Conservation (phyloP, 2,888 invertebrate species). For the Drosophila pseudotakahashii region DNA sequence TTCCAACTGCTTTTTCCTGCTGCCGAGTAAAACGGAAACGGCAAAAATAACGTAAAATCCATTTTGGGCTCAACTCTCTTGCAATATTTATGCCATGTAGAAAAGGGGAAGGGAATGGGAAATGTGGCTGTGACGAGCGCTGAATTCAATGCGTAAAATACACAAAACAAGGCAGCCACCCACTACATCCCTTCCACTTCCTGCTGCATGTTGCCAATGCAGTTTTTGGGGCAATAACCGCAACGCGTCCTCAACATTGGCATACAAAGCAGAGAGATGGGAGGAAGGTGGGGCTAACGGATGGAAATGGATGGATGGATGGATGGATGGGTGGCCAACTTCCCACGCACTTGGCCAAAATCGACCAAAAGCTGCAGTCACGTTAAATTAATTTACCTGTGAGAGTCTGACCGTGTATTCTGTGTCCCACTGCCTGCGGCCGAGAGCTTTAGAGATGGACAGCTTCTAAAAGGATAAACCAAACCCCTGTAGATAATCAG, state of each 20-base stretch:
- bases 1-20: conserved; percentile 8
- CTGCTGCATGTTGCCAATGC: conserved; percentile 44
- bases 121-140: conserved; percentile 27
- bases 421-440: conserved; percentile 26
- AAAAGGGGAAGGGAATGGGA: not conserved
- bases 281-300: not conserved
- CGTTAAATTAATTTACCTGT: conserved; percentile 78
- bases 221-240: conserved; percentile 71
- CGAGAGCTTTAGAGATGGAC: conserved; percentile 23
- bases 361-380: conserved; percentile 77
- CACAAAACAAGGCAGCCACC: conserved; percentile 48
- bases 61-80: conserved; percentile 49
- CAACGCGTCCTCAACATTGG: conserved; percentile 69
- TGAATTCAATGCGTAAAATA: conserved; percentile 73
- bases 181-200: not conserved
- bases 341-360: conserved; percentile 67
- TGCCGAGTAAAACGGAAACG: conserved; percentile 15
- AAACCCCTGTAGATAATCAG: not conserved
- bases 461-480: no score
- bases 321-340: conserved; percentile 1
- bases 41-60: conserved; percentile 42
- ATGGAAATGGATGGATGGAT: not conserved
- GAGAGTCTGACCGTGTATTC: conserved; percentile 29
- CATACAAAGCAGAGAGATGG: conserved; percentile 35
- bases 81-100: conserved; percentile 60